Percentiles rank a stretch among this genome's conserved stretches.
phyloP scores from a whole-genome alignment of 2,113 vertebrate genomes.

The Otocyon megalotis region DNA sequence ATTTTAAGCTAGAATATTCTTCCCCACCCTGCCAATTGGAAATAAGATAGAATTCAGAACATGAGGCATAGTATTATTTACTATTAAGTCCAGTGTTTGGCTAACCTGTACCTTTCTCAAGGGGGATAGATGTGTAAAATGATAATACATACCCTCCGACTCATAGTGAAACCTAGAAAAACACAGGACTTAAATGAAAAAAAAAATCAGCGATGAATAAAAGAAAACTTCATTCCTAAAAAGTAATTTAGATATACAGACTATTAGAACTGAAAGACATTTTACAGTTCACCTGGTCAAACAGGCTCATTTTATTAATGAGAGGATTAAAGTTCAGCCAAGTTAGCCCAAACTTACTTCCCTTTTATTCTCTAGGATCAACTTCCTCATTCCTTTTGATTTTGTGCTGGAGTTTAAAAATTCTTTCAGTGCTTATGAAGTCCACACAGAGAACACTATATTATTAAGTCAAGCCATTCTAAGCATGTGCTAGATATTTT shows the following conservation, averaged over 20 bases:
- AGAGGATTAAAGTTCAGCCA: slow-evolving; percentile 34
- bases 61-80: neutral
- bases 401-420: slow-evolving; percentile 33
- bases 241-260: neutral
- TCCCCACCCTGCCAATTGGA: neutral
- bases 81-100: neutral
- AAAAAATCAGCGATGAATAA: slow-evolving; percentile 22
- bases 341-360: neutral
- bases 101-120: neutral
- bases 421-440: slow-evolving; percentile 7
- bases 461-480: neutral
- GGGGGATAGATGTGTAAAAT: neutral
- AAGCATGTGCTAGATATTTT: neutral
- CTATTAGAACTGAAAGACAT: neutral
- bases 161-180: slow-evolving; percentile 37
- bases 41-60: slow-evolving; percentile 12
- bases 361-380: slow-evolving; percentile 19
- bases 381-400: slow-evolving; percentile 37
- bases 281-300: neutral
- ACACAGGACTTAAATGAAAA: slow-evolving; percentile 4
- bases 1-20: neutral
- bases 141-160: neutral
- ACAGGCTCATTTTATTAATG: slow-evolving; percentile 51
- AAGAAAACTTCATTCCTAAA: slow-evolving; percentile 23
- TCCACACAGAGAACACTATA: neutral